Percentiles rank a stretch among this genome's conserved stretches.
Conservation (phyloP, 2,797 vertebrate genomes). For the Nannoperca obscura region DNA sequence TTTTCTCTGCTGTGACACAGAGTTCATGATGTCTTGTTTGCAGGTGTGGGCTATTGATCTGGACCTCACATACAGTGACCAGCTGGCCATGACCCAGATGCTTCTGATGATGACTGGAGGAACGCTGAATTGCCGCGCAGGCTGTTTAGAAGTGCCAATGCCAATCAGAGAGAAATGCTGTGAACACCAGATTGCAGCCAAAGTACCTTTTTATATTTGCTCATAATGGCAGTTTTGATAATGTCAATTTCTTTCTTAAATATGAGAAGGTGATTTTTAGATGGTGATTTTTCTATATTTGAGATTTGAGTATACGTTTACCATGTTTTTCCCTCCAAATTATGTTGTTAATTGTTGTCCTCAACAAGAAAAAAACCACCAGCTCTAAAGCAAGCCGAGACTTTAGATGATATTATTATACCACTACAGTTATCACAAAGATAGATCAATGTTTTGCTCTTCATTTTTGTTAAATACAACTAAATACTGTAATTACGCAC, state of each 20-base stretch:
- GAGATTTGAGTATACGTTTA: not conserved
- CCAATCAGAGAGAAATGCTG: slow-evolving; percentile 55
- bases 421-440: slow-evolving; percentile 71
- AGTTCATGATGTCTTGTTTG: slow-evolving; percentile 56
- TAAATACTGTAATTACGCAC: slow-evolving; percentile 99
- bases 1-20: slow-evolving; percentile 42
- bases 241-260: slow-evolving; percentile 3
- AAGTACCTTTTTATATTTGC: slow-evolving; percentile 52
- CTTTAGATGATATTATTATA: slow-evolving; percentile 65
- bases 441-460: slow-evolving; percentile 80
- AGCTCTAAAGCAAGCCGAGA: slow-evolving; percentile 49
- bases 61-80: slow-evolving; percentile 91
- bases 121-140: slow-evolving; percentile 82
- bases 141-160: slow-evolving; percentile 82
- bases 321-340: slow-evolving; percentile 21
- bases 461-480: slow-evolving; percentile 91
- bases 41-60: slow-evolving; percentile 94
- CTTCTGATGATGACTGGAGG: slow-evolving; percentile 89
- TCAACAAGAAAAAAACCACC: slow-evolving; percentile 30
- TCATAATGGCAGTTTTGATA: slow-evolving; percentile 17
- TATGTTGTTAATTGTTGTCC: not conserved
- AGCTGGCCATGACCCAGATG: slow-evolving; percentile 93
- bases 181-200: slow-evolving; percentile 48
- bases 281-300: not conserved
- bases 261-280: not conserved